Percentiles rank a stretch among this genome's conserved stretches.
These are phyloP conservation scores for Melanostoma scalare DNA, from an alignment of 2,888 invertebrate species.

Conservation along the genomic window DNA sequence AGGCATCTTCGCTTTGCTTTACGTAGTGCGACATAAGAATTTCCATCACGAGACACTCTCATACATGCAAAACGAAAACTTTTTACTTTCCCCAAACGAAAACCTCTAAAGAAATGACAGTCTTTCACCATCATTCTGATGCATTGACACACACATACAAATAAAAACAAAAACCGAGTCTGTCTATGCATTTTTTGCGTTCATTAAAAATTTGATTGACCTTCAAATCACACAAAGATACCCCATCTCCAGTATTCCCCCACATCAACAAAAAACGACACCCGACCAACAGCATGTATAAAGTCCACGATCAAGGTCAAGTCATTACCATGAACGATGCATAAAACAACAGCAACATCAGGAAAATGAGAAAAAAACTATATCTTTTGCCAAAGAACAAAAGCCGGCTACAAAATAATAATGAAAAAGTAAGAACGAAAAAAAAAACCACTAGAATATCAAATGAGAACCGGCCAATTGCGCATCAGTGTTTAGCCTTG, in stretches of 20 bases:
- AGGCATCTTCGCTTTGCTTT: too few species aligned
- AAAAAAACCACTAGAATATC: slow-evolving; percentile 40
- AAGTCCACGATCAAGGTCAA: slow-evolving; percentile 64
- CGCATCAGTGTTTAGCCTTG: slow-evolving; percentile 35
- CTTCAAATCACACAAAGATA: slow-evolving; percentile 41
- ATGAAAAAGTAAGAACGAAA: slow-evolving; percentile 6
- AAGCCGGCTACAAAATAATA: slow-evolving; percentile 10
- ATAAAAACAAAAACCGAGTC: slow-evolving; percentile 12
- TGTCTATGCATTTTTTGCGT: slow-evolving; percentile 23
- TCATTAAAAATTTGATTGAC: slow-evolving; percentile 45
- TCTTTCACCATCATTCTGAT: too few species aligned
- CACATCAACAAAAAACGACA: background rate
- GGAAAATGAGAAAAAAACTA: slow-evolving; percentile 36
- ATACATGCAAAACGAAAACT: too few species aligned
- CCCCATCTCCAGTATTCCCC: background rate
- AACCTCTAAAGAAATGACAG: too few species aligned
- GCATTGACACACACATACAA: background rate
- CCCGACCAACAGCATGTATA: slow-evolving; percentile 23
- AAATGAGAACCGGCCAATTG: slow-evolving; percentile 49
- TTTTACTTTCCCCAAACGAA: too few species aligned
- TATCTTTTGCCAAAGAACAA: slow-evolving; percentile 46
- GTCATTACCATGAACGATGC: slow-evolving; percentile 50
- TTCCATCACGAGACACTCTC: too few species aligned
- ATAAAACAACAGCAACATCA: slow-evolving; percentile 24
- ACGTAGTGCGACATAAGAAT: too few species aligned